Base-by-base conservation (phyloP, 2,888 invertebrate genomes). In the Drosophila subquinaria region DNA sequence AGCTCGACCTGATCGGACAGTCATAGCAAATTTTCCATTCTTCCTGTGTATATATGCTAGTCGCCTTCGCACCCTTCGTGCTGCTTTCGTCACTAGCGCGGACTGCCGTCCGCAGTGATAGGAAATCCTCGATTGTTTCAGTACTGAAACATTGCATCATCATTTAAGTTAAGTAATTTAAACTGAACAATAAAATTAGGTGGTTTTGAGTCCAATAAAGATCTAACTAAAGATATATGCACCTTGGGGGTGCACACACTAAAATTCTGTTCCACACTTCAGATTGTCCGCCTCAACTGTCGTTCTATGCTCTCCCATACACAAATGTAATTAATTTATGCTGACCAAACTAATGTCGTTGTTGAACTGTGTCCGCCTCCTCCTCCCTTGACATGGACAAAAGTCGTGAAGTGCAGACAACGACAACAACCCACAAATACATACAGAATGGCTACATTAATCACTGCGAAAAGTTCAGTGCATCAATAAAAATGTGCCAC, bases 241-340 rank as follows among this genome's bases (percentile, higher is more conserved):
- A 10, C 43, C 38, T n/a, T n/a, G n/a, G n/a, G n/a, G n/a, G n/a
- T n/a, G n/a, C 15, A 10, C 38, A 20, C 20, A 20, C 20, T 20
- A 20, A 20, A 20, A 20, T 20, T 1, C 20, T 20, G 20, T 20
- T 43, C 33, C 60, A 70, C 61, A 52, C 60, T 66, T 63, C 50
- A 73, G 66, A 63, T 48, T 67, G 23, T 66, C 13, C 43, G 43
- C 36, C 42, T 64, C 38, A 27, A 60, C 63, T 67, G 23, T 63
- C 63, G 13, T 56, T 30, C 15, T 40, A 20, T 48, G 17, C 48
- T 59, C 60, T 50, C 35, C 65, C 68, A 50, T 52, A 50, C 62
- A 68, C 67, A 80, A 82, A 76, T 79, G 79, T 82, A 84, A 82
- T 82, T 82, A 82, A 82, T 84, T 84, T 74, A 79, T 84, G 82